These are phyloP conservation scores for Grantiella picta DNA, from an alignment of 2,113 vertebrate species.

Conservation along the genomic window DNA sequence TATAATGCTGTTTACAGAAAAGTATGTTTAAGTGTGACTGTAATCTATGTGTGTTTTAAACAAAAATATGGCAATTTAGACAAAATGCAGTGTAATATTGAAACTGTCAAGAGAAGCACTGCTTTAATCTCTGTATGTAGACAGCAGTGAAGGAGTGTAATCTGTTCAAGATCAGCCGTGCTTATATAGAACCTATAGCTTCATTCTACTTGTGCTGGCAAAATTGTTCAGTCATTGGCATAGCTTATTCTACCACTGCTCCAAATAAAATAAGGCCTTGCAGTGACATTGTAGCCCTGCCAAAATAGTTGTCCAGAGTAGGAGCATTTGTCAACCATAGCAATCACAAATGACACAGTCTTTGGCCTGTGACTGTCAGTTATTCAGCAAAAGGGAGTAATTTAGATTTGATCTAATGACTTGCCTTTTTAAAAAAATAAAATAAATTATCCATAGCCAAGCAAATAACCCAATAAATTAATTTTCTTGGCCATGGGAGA, in stretches of 20 bases:
- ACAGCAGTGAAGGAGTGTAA: background rate
- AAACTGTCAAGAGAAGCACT: background rate
- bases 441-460: background rate
- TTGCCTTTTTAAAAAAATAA: background rate
- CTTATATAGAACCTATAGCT: background rate
- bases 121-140: background rate
- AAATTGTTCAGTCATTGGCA: background rate
- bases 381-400: background rate
- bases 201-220: background rate
- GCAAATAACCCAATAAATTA: background rate
- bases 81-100: background rate
- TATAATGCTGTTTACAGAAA: background rate
- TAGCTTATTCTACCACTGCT: background rate
- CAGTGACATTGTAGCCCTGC: background rate
- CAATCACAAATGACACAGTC: accelerated
- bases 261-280: background rate
- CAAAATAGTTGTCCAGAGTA: background rate
- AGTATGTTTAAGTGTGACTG: background rate
- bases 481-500: background rate
- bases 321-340: background rate
- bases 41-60: background rate
- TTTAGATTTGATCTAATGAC: background rate
- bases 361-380: background rate
- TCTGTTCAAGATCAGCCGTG: background rate
- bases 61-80: background rate